Conservation (phyloP, 2,113 vertebrate genomes). For the Siphamia tubifer region DNA sequence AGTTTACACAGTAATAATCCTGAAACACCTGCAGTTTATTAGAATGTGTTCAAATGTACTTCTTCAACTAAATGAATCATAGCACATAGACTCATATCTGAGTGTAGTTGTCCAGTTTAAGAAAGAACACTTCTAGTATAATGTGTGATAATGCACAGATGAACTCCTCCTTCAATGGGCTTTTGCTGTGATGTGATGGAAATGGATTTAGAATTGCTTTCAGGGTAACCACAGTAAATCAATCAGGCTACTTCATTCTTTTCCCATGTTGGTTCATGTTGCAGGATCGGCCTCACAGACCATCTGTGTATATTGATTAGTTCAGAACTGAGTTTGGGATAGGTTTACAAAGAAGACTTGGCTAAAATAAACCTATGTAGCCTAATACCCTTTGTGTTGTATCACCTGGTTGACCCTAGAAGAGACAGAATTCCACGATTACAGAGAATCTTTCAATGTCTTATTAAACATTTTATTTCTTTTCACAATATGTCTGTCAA, state of each 20-base stretch:
- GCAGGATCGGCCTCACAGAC: constrained; percentile 50
- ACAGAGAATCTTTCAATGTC: background rate
- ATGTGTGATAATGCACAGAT: constrained; percentile 1
- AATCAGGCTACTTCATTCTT: constrained; percentile 60
- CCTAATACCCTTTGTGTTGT: background rate
- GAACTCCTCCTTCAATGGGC: background rate
- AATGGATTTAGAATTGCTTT: constrained; percentile 63
- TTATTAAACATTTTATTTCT: background rate
- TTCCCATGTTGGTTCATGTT: constrained; percentile 72
- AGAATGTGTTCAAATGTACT: background rate
- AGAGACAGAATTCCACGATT: background rate
- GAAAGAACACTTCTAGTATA: background rate
- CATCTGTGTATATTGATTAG: constrained; percentile 74
- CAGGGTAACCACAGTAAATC: constrained; percentile 65
- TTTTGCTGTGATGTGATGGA: constrained; percentile 28
- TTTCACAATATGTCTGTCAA: background rate
- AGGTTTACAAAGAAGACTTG: constrained; percentile 33
- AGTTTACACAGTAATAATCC: no score
- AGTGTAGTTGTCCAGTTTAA: background rate
- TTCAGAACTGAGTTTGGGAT: constrained; percentile 20
- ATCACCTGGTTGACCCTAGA: background rate
- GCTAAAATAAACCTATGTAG: constrained; percentile 22
- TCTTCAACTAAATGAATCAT: background rate
- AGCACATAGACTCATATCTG: background rate
- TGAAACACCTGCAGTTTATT: no score